Conservation (phyloP, 2,113 vertebrate genomes). For the Hoplias malabaricus region DNA sequence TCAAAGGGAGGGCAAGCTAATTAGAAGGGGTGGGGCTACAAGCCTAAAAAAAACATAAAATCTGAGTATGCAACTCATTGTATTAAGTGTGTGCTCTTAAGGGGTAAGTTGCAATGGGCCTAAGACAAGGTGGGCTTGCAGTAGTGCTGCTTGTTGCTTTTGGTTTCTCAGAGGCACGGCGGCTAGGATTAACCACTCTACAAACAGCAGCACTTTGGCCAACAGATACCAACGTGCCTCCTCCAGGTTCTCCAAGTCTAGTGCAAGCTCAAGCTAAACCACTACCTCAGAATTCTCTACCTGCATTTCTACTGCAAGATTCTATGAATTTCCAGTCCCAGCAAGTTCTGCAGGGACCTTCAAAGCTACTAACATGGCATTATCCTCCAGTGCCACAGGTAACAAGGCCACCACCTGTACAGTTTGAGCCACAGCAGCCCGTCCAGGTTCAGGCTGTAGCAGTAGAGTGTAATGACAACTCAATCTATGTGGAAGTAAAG, state of each 20-base stretch:
- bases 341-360: conserved; percentile 19
- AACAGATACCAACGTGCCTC: background rate
- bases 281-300: background rate
- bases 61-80: too few species aligned
- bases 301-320: background rate
- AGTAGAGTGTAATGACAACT: conserved; percentile 56
- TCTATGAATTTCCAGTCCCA: background rate
- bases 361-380: conserved; percentile 39
- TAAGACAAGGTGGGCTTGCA: accelerated
- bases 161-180: background rate
- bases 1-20: background rate
- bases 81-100: background rate
- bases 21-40: background rate
- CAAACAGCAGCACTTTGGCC: background rate
- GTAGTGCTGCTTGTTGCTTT: background rate
- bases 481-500: conserved; percentile 58
- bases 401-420: background rate
- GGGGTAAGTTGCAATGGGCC: conserved; percentile 1
- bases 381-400: background rate
- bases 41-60: background rate
- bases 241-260: background rate
- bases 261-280: background rate
- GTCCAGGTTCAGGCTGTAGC: conserved; percentile 43
- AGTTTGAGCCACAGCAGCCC: conserved; percentile 21
- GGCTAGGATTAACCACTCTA: background rate